Evolutionary conservation across 1,140 invertebrate genomes (phyloP).

Genomic region (Nephila pilipes): DNA sequence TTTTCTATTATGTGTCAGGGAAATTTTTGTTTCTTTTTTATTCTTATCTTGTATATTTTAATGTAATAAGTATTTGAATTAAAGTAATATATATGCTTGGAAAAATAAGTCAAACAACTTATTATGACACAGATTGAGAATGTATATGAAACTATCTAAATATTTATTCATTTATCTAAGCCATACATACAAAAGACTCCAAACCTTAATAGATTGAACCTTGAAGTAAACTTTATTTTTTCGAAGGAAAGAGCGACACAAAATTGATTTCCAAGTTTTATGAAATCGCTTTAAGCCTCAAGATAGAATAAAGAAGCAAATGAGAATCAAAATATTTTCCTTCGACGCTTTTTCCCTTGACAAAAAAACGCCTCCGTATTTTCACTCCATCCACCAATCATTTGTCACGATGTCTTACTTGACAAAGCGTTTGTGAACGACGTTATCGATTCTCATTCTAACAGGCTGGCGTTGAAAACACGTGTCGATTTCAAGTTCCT

Average conservation of each 20-base stretch:
- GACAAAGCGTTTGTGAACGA: slow-evolving; percentile 9
- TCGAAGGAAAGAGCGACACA: not conserved
- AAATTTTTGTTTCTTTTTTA: no score
- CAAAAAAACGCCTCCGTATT: slow-evolving; percentile 12
- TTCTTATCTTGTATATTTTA: no score
- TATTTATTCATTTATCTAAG: no score
- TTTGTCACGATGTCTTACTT: no score
- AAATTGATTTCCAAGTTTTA: not conserved
- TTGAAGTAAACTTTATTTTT: not conserved
- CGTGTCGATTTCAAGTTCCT: not conserved
- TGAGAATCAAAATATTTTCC: not conserved
- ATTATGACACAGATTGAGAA: no score
- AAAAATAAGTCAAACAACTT: no score
- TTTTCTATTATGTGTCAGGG: no score
- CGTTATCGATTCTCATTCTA: slow-evolving; percentile 28
- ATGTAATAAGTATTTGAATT: no score
- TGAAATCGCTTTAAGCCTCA: not conserved
- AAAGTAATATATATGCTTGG: no score
- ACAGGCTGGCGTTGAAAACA: slow-evolving; percentile 40
- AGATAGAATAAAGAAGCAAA: not conserved
- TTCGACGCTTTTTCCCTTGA: not conserved
- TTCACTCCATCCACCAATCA: not conserved
- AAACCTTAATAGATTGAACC: no score
- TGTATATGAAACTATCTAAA: no score
- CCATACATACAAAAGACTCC: no score